Evolutionary conservation across 1,140 invertebrate species (phyloP).

Genomic region (Latrodectus geometricus): DNA sequence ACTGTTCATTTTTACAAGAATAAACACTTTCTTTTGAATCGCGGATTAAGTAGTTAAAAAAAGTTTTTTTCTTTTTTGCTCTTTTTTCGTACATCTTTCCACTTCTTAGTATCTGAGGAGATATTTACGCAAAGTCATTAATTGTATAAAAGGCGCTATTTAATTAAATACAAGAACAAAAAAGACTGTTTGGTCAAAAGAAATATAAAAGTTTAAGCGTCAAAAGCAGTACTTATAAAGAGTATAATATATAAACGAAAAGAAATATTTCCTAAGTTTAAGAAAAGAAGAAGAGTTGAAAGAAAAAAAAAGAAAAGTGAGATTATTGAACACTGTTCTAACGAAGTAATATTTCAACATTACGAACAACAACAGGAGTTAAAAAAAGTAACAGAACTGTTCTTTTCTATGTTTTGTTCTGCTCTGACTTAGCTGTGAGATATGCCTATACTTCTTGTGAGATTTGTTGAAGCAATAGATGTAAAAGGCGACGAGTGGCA

Average conservation of each 20-base stretch:
- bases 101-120: slow-evolving; percentile 48
- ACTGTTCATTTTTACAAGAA: slow-evolving; percentile 48
- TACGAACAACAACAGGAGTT: background rate
- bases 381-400: slow-evolving; percentile 18
- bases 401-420: slow-evolving; percentile 6
- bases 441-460: background rate
- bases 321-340: slow-evolving; percentile 40
- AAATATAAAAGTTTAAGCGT: slow-evolving; percentile 58
- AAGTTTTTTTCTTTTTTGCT: slow-evolving; percentile 31
- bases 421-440: background rate
- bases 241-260: slow-evolving; percentile 48
- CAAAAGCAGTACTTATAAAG: slow-evolving; percentile 58
- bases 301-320: slow-evolving; percentile 16
- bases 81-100: slow-evolving; percentile 23
- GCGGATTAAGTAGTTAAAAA: slow-evolving; percentile 59
- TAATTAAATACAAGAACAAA: slow-evolving; percentile 56
- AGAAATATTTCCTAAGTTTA: slow-evolving; percentile 24
- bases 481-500: background rate
- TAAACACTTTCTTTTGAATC: slow-evolving; percentile 57
- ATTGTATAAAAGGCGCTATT: slow-evolving; percentile 61
- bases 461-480: background rate
- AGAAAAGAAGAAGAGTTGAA: background rate
- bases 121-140: slow-evolving; percentile 60
- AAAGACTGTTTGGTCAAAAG: slow-evolving; percentile 42
- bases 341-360: slow-evolving; percentile 45